Evolutionary conservation across 1,140 invertebrate genomes (phyloP), one percentile per base, ranked within the genome.

Genomic region (Amphibalanus amphitrite): DNA sequence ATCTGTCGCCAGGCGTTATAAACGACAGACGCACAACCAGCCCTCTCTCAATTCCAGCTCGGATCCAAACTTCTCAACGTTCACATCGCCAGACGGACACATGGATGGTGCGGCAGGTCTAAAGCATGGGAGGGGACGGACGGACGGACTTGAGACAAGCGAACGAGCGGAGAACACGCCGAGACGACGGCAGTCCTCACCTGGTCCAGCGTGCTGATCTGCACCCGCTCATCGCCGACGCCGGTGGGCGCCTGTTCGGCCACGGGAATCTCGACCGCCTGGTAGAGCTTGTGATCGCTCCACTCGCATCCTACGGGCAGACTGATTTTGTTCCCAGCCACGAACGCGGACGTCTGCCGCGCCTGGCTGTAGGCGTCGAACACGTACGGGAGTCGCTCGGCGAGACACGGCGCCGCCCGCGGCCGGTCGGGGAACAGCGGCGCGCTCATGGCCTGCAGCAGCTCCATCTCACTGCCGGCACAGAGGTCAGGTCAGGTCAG

Each of bases 201-300:
- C 80, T 92, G 85, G 82, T 97, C 93, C 73, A 97, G 82, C 17
- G 85, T 81, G 0, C 84, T 82, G 73, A 95, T 87, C 68, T 84
- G 80, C n/a, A 93, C 83, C 29, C 86, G 82, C 70, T 87, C 82
- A 71, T 88, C 87, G 0, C 89, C 87, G 69, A 94, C 82, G 72
- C 85, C 79, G 0, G 88, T 79, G 6, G 86, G 82, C 0, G 86
- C 81, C 25, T 84, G 79, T 70, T 88, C 86, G 73, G 85, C 86
- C 25, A 89, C 85, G 0, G 95, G 94, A 78, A 98, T 92, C 29
- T 84, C 84, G 3, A 98, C 87, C 84, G 97, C 91, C 80, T 97
- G 93, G 72, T 87, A 82, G 74, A 87, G 85, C 67, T 81, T 86
- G 76, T 80, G 79, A 1, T 89, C 85, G 65, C 86, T 87, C 74